Conservation (phyloP, 2,113 vertebrate species). For the Dipodomys stephensi region DNA sequence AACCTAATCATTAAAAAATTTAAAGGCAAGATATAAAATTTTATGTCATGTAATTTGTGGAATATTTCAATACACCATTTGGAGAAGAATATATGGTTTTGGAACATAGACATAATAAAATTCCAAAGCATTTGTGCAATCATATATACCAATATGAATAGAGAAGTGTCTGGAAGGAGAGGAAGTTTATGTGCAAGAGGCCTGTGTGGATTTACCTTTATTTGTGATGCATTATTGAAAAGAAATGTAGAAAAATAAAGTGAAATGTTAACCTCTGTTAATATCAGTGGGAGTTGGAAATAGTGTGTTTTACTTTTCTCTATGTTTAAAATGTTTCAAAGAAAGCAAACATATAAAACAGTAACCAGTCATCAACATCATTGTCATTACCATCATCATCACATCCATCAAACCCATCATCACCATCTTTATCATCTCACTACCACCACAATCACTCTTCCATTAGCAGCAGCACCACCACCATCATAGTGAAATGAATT, state of each 20-base stretch:
- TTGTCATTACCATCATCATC: too few relatives aligned
- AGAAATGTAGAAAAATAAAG: accelerated
- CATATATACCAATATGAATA: too few relatives aligned
- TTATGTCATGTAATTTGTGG: background rate
- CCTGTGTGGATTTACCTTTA: background rate
- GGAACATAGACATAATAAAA: background rate
- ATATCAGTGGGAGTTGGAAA: background rate
- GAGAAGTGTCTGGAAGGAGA: background rate
- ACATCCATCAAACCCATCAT: too few relatives aligned
- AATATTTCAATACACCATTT: background rate
- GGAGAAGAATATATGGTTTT: background rate
- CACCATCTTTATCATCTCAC: too few relatives aligned
- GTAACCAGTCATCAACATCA: background rate
- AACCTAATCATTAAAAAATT: background rate
- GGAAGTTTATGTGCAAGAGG: background rate
- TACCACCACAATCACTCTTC: too few relatives aligned
- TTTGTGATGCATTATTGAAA: background rate
- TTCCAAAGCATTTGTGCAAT: background rate
- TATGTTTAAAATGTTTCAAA: background rate
- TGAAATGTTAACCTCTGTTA: background rate
- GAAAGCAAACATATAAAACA: background rate
- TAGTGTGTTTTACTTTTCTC: background rate
- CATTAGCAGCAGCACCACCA: too few relatives aligned
- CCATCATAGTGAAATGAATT: background rate
- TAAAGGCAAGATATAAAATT: background rate